A percentile compares a stretch with the other conserved stretches of the same genome.
Evolutionary conservation across 2,113 vertebrate genomes (phyloP).

Genomic region (Hyla sarda): DNA sequence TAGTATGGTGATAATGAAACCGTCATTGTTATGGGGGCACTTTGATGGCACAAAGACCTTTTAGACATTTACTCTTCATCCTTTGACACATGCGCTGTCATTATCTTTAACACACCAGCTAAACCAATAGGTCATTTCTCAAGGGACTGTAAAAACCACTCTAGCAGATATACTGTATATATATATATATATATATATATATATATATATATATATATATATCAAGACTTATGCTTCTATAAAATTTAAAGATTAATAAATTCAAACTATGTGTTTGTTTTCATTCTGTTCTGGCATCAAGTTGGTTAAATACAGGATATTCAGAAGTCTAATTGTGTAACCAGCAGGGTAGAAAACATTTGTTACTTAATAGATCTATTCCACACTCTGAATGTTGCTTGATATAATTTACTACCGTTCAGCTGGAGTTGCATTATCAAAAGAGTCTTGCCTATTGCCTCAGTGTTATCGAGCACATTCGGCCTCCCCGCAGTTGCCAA

Average conservation of each 20-base stretch:
- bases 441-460: conserved; percentile 70
- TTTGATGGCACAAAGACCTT: too few relatives aligned
- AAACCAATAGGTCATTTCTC: too few relatives aligned
- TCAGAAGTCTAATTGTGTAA: conserved; percentile 60
- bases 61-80: too few relatives aligned
- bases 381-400: conserved; percentile 74
- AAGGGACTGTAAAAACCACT: too few relatives aligned
- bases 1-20: too few relatives aligned
- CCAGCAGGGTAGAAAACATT: conserved; percentile 71
- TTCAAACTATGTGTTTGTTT: conserved; percentile 14
- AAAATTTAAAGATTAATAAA: conserved; percentile 7
- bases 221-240: not conserved
- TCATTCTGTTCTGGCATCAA: conserved; percentile 35
- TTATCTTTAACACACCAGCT: too few relatives aligned
- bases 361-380: conserved; percentile 68
- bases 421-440: conserved; percentile 76
- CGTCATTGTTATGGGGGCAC: too few relatives aligned
- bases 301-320: conserved; percentile 55
- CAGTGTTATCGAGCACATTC: conserved; percentile 66
- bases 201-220: too few relatives aligned
- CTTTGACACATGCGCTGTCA: too few relatives aligned
- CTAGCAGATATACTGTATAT: too few relatives aligned
- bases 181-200: too few relatives aligned
- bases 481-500: conserved; percentile 68
- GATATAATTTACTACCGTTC: conserved; percentile 80